Base-by-base conservation (phyloP, 1,140 invertebrate species). In the Heliconius eleuchia region DNA sequence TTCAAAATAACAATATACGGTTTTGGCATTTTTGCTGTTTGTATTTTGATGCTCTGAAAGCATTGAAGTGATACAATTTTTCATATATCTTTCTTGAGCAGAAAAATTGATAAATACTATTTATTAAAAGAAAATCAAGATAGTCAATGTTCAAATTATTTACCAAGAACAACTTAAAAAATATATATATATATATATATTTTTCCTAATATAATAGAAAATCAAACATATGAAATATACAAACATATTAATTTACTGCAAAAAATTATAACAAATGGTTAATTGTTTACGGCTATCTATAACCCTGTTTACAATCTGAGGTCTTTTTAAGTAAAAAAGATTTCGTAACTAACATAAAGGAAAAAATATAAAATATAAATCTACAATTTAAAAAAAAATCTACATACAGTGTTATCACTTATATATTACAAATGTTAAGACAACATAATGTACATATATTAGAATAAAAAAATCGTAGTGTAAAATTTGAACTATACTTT, bases 241-340 rank as follows among this genome's bases (percentile, higher is more conserved):
- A 55, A 57, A 23, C 19, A 8, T 66, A 23, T 30, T 30, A 66
- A 30, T 66, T 66, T 4, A 66, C 60, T 27, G 27, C 60, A 66
- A 66, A 66, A 30, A 66, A 66, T 18, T 66, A 23, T 57, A 57
- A 5, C 23, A 46, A 74, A 74, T 70, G 70, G 46, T 55, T 39
- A 78, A 76, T 85, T 85, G 70, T 84, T 80, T 85, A 86, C 75
- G 80, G 82, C 85, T 88, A 89, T 74, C 89, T 91, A 89, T 80
- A 84, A 91, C 89, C 89, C 89, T 91, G 89, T 89, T 86, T 87
- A 78, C 76, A 78, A 82, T 84, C 72, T 85, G 88, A 90, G 84
- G 85, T 87, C 27, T 66, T 66, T 11, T 66, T 16, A 30, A 66
- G 42, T 46, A 46, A 16, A 46, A 46, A 46, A 46, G 1, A 66